These are phyloP conservation scores for Phymatocera aterrima DNA, from an alignment of 2,888 invertebrate genomes.

Conservation along the genomic window DNA sequence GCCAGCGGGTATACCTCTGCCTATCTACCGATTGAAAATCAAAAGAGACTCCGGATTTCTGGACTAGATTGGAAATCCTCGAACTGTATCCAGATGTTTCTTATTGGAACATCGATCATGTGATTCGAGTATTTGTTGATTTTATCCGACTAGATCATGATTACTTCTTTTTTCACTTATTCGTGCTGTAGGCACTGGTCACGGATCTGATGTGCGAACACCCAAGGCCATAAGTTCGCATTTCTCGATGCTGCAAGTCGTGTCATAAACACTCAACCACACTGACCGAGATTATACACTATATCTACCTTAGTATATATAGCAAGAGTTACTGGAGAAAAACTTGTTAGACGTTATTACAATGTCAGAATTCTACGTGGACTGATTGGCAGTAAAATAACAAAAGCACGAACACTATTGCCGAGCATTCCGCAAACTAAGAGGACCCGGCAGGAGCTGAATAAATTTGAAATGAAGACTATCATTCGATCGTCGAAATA, in stretches of 20 bases:
- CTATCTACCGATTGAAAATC: constrained; percentile 66
- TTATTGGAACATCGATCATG: background rate
- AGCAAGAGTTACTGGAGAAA: constrained; percentile 12
- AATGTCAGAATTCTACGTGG: background rate
- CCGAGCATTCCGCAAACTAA: background rate
- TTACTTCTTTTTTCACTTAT: background rate
- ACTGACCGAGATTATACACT: background rate
- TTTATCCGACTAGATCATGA: background rate
- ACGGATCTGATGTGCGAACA: background rate
- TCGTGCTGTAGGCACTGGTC: background rate
- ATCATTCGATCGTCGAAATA: background rate
- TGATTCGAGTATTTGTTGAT: background rate
- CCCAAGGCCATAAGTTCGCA: background rate
- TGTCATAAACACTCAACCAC: constrained; percentile 11
- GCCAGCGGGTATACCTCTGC: constrained; percentile 57
- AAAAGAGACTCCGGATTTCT: constrained; percentile 49
- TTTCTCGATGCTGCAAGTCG: constrained; percentile 3
- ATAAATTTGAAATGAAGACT: background rate
- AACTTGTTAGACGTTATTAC: background rate
- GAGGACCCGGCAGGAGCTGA: background rate
- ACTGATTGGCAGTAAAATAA: constrained; percentile 22
- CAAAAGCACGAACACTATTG: background rate
- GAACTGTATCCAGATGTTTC: background rate
- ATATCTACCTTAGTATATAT: background rate
- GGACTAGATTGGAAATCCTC: background rate